Evolutionary conservation across 1,140 invertebrate species (phyloP), one percentile per base, ranked within the genome.

Genomic region (Eulimnadia texana): DNA sequence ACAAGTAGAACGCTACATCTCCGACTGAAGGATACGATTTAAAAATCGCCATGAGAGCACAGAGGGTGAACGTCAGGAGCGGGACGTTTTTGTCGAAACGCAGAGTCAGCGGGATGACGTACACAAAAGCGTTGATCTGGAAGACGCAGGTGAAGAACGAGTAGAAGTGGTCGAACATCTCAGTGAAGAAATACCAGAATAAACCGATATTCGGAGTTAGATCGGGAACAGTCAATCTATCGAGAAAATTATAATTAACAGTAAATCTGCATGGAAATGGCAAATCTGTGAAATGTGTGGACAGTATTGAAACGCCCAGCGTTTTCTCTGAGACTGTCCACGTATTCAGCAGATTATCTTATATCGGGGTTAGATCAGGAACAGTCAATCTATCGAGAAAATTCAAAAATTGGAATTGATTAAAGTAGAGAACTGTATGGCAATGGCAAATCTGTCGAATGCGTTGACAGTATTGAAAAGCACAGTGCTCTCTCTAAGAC

Each of bases 111-210:
- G 96, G 95, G 23, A 95, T 75, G 24, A 95, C 80, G 74, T 98
- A 98, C 13, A 96, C 79, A 54, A 93, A 81, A 1, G 88, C 88
- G 76, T 99, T 98, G 59, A 99, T 85, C 79, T 99, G 95, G 71
- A 98, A 98, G 63, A 92, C 89, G 69, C 85, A 94, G 1, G 98
- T 83, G 76, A 99, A 99, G 64, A 99, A 82, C 61, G 85, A 78
- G 56, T 91, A 81, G 69, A 99, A 99, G 73, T 99, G 95, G 68
- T 99, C 94, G 80, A 99, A 99, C 90, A 99, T 96, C 78, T 99
- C 95, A 0, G 93, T 97, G 70, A 99, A 99, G 72, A 99, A 99
- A 72, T 99, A 99, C 96, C 96, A 99, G 72, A 97, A 99, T 0
- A 99, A 75, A 2, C 96, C 96, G 68, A 97, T 90, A 71, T 98